Conservation (phyloP, 2,888 invertebrate genomes). For the Cheilosia scutellata region DNA sequence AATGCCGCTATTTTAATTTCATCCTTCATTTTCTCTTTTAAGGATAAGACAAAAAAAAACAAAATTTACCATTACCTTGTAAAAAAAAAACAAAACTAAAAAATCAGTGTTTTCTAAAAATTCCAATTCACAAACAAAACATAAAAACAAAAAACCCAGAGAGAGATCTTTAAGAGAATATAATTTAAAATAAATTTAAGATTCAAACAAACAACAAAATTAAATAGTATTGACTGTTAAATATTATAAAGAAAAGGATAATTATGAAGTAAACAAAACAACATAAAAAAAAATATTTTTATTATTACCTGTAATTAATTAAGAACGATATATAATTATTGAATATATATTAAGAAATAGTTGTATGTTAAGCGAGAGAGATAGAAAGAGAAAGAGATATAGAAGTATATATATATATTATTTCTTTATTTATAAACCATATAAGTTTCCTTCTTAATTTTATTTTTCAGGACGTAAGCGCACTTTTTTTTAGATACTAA, state of each 20-base stretch:
- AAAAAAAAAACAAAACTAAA: constrained; percentile 11
- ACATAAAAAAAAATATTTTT: constrained; percentile 62
- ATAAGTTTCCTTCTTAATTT: constrained; percentile 38
- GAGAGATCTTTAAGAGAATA: constrained; percentile 11
- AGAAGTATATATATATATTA: constrained; percentile 42
- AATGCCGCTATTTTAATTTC: neutral
- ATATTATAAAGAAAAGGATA: constrained; percentile 64
- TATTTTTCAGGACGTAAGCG: constrained; percentile 55
- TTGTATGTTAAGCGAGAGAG: constrained; percentile 57
- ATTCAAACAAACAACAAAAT: constrained; percentile 1
- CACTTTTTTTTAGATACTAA: neutral
- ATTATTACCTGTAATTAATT: constrained; percentile 72
- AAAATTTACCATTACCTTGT: constrained; percentile 22
- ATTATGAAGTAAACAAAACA: constrained; percentile 60
- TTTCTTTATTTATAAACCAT: constrained; percentile 21
- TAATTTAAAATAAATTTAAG: constrained; percentile 35
- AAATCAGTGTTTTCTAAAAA: constrained; percentile 13
- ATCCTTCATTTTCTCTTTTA: constrained; percentile 13
- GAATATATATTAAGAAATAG: constrained; percentile 55
- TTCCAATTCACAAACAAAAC: neutral
- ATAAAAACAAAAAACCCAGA: constrained; percentile 22
- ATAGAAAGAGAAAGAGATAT: constrained; percentile 15
- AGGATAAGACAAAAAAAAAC: constrained; percentile 19
- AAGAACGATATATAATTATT: constrained; percentile 54
- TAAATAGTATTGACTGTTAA: constrained; percentile 73